Base-by-base conservation (phyloP, 2,888 invertebrate genomes). In the Notocelia uddmanniana region DNA sequence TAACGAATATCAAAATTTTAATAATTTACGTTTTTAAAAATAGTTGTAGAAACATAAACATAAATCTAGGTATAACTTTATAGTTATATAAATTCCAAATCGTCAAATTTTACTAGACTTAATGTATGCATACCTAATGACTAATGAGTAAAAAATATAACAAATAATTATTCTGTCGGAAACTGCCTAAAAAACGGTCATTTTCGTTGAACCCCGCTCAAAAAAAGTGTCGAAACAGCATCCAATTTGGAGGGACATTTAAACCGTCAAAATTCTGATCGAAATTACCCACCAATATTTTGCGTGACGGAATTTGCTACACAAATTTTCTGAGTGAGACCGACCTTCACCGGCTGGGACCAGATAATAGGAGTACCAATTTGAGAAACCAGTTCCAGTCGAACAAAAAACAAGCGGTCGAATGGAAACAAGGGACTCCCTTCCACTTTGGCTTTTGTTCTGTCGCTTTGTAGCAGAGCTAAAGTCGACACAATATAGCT, bases 341-440 rank as follows among this genome's bases (percentile, higher is more conserved):
- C 90, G 92, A 90, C 93, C 92, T 92, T 92, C 91, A 84, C 85
- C 85, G 86, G 80, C 84, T 83, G 87, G 85, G 87, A 83, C 80
- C 88, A 87, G 91, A 92, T 93, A 93, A 93, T 93, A 92, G 90
- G 90, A 88, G 90, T 84, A 89, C 86, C 89, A 92, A 92, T 92
- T 93, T 92, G 79, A 85, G 79, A 85, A 93, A 93, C 93, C 91
- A 88, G 92, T 93, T 92, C 84, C 82, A 82, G 76, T 73, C 77
- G 80, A 81, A 87, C 88, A 92, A 91, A 92, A 85, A 83, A 90
- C 84, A 78, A 84, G 78, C 83, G 81, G 80, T 80, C 86, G 84
- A 85, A 87, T 87, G 85, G 87, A 89, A 86, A 86, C 87, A 86
- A 86, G 87, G 85, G 84, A 85, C 82, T 83, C 80, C 83, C 83